Evolutionary conservation across 2,888 invertebrate genomes (phyloP), one percentile per base, ranked within the genome.

Genomic region (Bimastos eiseni): DNA sequence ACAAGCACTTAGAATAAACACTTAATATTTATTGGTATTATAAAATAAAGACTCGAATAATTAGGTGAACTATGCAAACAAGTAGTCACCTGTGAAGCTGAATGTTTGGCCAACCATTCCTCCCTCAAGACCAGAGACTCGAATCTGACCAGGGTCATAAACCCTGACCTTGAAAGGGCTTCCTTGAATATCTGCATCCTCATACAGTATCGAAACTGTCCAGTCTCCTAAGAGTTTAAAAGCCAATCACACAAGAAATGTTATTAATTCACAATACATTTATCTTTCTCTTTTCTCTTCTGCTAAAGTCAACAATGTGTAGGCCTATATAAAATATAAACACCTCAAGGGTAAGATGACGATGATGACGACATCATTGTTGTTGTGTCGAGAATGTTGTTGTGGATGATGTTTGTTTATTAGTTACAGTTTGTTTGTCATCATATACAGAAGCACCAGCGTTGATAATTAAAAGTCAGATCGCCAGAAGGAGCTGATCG

Each of bases 161-260:
- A 98, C 98, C 93, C 98, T 97, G 94, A 99, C 98, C 0, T 97
- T 97, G 95, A 98, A 99, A 1, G 99, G 99, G 34, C 98, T 98
- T 91, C 99, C 99, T 96, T 97, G 96, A 93, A 99, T 98, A 95
- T 99, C 98, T 93, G 98, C 97, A 55, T 98, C 98, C 94, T 98
- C 98, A 95, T 99, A 99, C 55, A 97, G 97, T 92, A 99, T 98
- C 92, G 98, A 98, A 91, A 99, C 98, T 93, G 97, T 97, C 99
- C 99, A 99, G 94, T 98, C 98, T 91, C 96, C 96, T 96, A 93
- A 41, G 92, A 93, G 91, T 83, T 37, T 33, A 33, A 41, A 89
- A 70, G 8, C 3, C 70, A 70, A 70, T 30, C 38, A 88, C 34
- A 8, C 34, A 38, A 33, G 24, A 34, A 8, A 88, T 21, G 30